Conservation (phyloP, 2,113 vertebrate genomes). For the Desmodus rotundus region DNA sequence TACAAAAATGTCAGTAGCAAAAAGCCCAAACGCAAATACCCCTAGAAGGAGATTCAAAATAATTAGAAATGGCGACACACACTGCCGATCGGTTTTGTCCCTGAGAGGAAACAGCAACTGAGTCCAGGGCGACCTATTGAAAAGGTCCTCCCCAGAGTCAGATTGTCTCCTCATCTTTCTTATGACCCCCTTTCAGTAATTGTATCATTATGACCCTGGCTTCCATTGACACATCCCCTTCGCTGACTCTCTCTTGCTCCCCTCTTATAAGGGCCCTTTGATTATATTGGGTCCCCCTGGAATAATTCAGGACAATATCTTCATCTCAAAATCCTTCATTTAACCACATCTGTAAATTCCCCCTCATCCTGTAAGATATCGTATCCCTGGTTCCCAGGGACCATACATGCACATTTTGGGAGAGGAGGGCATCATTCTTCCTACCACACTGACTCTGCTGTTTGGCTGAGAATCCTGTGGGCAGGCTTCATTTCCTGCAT, state of each 20-base stretch:
- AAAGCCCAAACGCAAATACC: conserved; percentile 98
- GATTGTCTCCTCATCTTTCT: not conserved
- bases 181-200: not conserved
- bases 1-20: conserved; percentile 99
- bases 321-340: not conserved
- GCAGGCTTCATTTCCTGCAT: not conserved
- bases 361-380: not conserved
- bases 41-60: conserved; percentile 81
- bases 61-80: not conserved
- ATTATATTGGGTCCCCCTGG: not conserved
- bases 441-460: not conserved
- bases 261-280: not conserved
- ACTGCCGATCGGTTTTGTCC: not conserved
- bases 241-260: not conserved
- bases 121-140: no score
- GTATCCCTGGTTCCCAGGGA: not conserved
- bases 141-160: not conserved
- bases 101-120: not conserved
- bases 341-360: not conserved
- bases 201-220: not conserved
- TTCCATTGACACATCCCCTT: no score
- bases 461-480: not conserved
- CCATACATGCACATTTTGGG: not conserved
- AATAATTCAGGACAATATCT: not conserved
- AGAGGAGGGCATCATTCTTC: not conserved